Evolutionary conservation across 2,888 invertebrate genomes (phyloP), one percentile per base, ranked within the genome.

Genomic region (Ctena decussata): DNA sequence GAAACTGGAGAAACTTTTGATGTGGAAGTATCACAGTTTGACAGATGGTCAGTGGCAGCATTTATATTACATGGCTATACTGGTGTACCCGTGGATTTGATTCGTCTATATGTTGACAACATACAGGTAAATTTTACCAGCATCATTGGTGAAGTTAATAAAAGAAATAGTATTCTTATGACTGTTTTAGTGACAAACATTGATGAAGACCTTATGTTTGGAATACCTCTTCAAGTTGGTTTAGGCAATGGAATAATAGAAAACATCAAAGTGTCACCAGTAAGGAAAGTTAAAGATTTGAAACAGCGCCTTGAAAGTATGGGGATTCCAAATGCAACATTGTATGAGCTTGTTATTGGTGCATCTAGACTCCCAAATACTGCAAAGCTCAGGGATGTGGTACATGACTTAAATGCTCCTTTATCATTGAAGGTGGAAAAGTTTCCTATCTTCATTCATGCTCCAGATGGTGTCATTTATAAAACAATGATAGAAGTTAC

Each of bases 41-140:
- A 94, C 77, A 84, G 92, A 18, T 94, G 94, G 94, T 92, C 93
- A 49, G 89, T 93, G 8, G 90, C 93, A 5, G 94, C 93, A 11
- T 91, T 94, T 44, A 93, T 93, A 76, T 76, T 94, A 57, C 94
- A 94, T 84, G 94, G 93, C 15, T 77, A 92, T 37, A 91, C 92
- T 2, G 92, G 92, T 32, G 87, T 93, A 27, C 93, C 93, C 0
- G 91, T 94, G 15, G 93, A 94, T 82, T 82, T 93, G 27, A 92
- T 94, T 39, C 70, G 91, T 32, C 78, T 94, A 39, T 91, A 89
- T 70, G 84, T 82, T 32, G 86, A 91, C 74, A 86, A 88, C 6
- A 77, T 72, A 8, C 77, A 84, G 35, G 65, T 93, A 11, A 91
- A 93, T 80, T 91, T 93, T 37, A 90, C 91, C 0, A 88, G 87